These are phyloP conservation scores for Sinocyclocheilus grahami DNA, from an alignment of 2,113 vertebrate species.

Conservation along the genomic window DNA sequence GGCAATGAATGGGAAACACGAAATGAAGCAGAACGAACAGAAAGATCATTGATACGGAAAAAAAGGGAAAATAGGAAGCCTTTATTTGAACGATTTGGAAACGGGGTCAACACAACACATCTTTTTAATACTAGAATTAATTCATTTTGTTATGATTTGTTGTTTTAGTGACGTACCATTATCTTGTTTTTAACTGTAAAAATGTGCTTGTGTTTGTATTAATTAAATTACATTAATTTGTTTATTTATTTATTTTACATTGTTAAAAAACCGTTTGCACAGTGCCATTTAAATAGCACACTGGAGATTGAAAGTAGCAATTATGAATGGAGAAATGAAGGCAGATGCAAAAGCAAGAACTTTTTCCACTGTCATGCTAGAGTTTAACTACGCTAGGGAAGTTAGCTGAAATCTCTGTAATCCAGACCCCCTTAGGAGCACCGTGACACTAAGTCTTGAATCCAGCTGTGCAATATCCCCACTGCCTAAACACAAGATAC, in stretches of 20 bases:
- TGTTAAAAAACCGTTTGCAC: neutral
- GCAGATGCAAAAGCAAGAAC: neutral
- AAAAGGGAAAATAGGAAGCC: neutral
- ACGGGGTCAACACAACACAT: neutral
- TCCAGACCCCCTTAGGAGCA: slow-evolving; percentile 14
- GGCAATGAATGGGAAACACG: neutral
- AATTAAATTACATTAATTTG: neutral
- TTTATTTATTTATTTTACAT: neutral
- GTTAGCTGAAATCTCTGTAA: slow-evolving; percentile 2
- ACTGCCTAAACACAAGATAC: neutral
- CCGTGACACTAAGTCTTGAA: neutral
- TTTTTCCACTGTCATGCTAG: neutral
- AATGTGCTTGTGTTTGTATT: neutral
- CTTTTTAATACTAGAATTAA: neutral
- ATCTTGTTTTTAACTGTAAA: neutral
- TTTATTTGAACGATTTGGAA: neutral
- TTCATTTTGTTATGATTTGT: neutral
- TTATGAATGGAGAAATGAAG: neutral
- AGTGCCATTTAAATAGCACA: neutral
- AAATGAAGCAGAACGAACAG: neutral
- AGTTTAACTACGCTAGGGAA: neutral
- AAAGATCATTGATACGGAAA: neutral
- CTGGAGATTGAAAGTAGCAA: too few relatives aligned
- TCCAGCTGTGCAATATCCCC: neutral
- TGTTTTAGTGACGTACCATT: neutral